These are phyloP conservation scores for Monochamus alternatus DNA, from an alignment of 2,888 invertebrate genomes.

Conservation along the genomic window DNA sequence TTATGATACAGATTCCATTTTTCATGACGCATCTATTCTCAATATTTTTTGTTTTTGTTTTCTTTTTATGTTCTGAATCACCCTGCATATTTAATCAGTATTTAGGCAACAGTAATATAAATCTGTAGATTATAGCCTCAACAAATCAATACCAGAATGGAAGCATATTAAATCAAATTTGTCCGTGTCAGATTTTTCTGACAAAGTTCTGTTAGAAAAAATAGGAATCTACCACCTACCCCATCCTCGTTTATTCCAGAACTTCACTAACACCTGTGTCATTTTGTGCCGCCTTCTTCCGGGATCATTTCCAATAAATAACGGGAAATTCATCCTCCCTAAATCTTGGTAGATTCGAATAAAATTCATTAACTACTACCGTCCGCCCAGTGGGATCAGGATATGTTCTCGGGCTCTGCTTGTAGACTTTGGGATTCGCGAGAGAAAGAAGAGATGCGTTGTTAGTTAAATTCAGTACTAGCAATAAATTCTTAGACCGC, in stretches of 20 bases:
- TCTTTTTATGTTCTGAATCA: too few relatives aligned
- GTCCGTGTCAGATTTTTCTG: background rate
- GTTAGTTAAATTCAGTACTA: background rate
- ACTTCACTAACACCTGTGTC: conserved; percentile 57
- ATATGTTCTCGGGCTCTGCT: background rate
- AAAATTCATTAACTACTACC: conserved; percentile 7
- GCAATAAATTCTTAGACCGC: background rate
- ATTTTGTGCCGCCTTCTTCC: conserved; percentile 53
- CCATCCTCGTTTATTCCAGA: conserved; percentile 58
- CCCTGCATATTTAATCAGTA: too few relatives aligned
- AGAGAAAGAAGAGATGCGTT: background rate
- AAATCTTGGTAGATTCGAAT: conserved; percentile 20
- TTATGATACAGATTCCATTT: too few relatives aligned
- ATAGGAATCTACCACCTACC: conserved; percentile 44
- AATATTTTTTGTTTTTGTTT: too few relatives aligned
- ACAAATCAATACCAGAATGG: too few relatives aligned
- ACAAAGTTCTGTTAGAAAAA: background rate
- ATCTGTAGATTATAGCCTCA: too few relatives aligned
- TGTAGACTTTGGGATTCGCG: background rate
- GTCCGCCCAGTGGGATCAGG: background rate
- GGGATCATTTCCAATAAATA: conserved; percentile 40
- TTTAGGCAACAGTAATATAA: too few relatives aligned
- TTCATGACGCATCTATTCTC: too few relatives aligned
- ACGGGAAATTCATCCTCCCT: conserved; percentile 38
- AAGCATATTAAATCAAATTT: background rate